A percentile compares a stretch with the other conserved stretches of the same genome.
These are phyloP conservation scores for Bruchidius siliquastri DNA, from an alignment of 2,888 invertebrate species.

Conservation along the genomic window DNA sequence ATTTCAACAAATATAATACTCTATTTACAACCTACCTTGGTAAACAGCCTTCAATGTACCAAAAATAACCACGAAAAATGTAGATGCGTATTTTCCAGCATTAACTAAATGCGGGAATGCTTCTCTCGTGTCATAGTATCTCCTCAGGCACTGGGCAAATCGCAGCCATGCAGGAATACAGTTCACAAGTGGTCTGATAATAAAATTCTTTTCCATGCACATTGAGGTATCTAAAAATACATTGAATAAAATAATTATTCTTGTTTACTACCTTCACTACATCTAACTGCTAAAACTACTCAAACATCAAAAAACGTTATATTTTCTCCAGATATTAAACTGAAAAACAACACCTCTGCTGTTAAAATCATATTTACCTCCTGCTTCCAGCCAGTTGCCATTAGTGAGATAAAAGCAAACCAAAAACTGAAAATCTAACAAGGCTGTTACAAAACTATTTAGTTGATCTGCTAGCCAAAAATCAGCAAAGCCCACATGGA, in stretches of 20 bases:
- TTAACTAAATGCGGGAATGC: slow-evolving; percentile 79
- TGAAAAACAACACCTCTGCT: neutral
- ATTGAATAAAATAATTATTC: slow-evolving; percentile 1
- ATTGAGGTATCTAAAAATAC: slow-evolving; percentile 45
- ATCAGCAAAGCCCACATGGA: slow-evolving; percentile 76
- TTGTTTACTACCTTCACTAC: too few species aligned
- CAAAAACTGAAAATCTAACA: slow-evolving; percentile 76
- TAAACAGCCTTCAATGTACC: slow-evolving; percentile 42
- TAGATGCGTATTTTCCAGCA: slow-evolving; percentile 75
- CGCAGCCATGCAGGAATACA: slow-evolving; percentile 82
- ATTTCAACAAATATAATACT: neutral
- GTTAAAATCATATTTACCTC: slow-evolving; percentile 36
- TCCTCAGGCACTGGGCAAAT: slow-evolving; percentile 78
- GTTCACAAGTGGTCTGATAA: slow-evolving; percentile 62
- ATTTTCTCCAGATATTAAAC: too few species aligned
- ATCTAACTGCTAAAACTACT: too few species aligned
- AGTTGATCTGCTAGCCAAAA: slow-evolving; percentile 85
- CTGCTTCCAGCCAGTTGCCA: slow-evolving; percentile 53
- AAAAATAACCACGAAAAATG: slow-evolving; percentile 68
- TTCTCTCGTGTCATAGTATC: slow-evolving; percentile 75
- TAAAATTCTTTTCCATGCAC: slow-evolving; percentile 50
- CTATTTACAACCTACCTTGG: slow-evolving; percentile 31
- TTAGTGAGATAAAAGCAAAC: slow-evolving; percentile 69
- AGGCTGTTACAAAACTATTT: slow-evolving; percentile 70
- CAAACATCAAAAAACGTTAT: too few species aligned